Evolutionary conservation across 2,888 invertebrate species (phyloP).

Genomic region (Cheilosia variabilis): DNA sequence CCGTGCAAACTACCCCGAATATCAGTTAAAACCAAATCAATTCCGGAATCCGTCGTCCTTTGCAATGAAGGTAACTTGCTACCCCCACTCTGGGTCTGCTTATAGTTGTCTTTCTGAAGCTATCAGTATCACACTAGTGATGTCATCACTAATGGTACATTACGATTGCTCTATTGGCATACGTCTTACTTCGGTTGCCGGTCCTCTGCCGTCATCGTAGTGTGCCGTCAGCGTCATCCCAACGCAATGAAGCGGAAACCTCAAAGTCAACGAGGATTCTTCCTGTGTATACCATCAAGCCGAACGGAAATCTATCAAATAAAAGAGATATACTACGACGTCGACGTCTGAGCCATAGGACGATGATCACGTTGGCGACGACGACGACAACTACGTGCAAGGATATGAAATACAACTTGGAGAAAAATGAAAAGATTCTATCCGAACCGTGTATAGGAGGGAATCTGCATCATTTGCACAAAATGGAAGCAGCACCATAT

Average conservation of each 20-base stretch:
- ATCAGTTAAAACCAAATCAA: conserved; percentile 68
- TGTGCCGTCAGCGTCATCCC: conserved; percentile 38
- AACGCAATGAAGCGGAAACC: conserved; percentile 60
- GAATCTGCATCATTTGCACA: conserved; percentile 72
- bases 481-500: conserved; percentile 56
- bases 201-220: conserved; percentile 24
- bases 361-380: conserved; percentile 28
- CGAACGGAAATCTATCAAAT: conserved; percentile 73
- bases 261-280: conserved; percentile 73
- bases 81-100: neutral
- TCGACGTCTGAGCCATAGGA: conserved; percentile 7
- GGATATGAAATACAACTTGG: conserved; percentile 55
- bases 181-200: conserved; percentile 44
- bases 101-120: conserved; percentile 20
- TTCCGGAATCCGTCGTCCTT: conserved; percentile 58
- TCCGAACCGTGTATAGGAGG: conserved; percentile 49
- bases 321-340: conserved; percentile 51
- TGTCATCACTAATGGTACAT: conserved; percentile 65
- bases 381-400: conserved; percentile 18
- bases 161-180: conserved; percentile 55
- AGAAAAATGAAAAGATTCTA: conserved; percentile 44
- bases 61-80: conserved; percentile 20
- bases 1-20: conserved; percentile 65
- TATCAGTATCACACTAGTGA: conserved; percentile 30
- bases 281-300: conserved; percentile 67